A percentile compares a stretch with the other conserved stretches of the same genome.
phyloP scores from a whole-genome alignment of 1,140 invertebrate genomes.

The Pomacea maculata region DNA sequence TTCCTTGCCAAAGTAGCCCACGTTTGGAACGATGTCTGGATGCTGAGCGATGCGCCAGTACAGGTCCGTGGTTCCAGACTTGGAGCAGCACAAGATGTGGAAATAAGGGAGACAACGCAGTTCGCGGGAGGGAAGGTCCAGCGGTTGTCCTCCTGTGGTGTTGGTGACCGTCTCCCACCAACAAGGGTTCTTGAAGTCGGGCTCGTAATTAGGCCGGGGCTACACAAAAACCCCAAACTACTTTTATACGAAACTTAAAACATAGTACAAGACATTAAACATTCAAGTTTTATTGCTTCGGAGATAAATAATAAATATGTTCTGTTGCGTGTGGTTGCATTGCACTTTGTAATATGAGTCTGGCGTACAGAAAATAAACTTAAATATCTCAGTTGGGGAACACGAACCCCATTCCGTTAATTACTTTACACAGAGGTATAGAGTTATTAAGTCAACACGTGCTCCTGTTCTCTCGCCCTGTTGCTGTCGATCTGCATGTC shows the following conservation, averaged over 20 bases:
- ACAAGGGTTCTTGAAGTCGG: slow-evolving; percentile 51
- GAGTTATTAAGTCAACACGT: too few species aligned
- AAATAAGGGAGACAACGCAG: slow-evolving; percentile 54
- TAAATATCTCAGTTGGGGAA: too few species aligned
- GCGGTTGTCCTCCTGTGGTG: not conserved
- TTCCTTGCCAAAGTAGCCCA: slow-evolving; percentile 48
- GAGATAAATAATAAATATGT: not conserved
- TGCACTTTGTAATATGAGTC: too few species aligned
- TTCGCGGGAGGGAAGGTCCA: not conserved
- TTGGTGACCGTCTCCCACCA: slow-evolving; percentile 38
- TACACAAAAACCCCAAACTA: not conserved
- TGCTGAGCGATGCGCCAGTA: slow-evolving; percentile 43
- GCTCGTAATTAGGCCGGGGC: slow-evolving; percentile 21
- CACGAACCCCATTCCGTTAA: too few species aligned
- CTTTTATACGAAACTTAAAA: not conserved
- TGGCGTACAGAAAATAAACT: too few species aligned
- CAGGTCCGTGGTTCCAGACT: slow-evolving; percentile 55
- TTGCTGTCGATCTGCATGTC: too few species aligned
- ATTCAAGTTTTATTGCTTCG: not conserved
- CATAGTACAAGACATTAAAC: not conserved
- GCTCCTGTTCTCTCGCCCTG: too few species aligned
- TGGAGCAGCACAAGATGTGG: slow-evolving; percentile 51
- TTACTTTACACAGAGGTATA: too few species aligned
- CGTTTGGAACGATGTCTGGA: slow-evolving; percentile 43
- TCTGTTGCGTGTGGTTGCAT: too few species aligned